phyloP scores from a whole-genome alignment of 92 coral and sea anemone species.

The Blastomussa wellsi region DNA sequence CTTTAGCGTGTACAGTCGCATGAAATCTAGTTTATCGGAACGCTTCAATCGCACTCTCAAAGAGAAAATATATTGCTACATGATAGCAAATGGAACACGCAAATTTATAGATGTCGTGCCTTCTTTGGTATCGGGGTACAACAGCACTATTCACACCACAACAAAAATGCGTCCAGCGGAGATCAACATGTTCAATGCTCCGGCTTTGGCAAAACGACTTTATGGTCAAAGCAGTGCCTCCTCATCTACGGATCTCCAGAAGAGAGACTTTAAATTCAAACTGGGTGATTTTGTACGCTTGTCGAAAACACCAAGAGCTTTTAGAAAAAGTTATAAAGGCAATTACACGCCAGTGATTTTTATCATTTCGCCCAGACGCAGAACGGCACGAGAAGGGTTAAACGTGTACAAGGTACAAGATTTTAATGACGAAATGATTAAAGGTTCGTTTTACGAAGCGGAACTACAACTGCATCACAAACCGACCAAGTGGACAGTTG shows the following conservation, averaged over 20 bases:
- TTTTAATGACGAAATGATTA: not conserved
- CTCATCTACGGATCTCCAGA: not conserved
- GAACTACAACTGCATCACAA: not conserved
- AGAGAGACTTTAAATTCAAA: conserved; percentile 1
- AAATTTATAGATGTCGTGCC: conserved; percentile 13
- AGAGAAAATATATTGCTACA: conserved; percentile 2
- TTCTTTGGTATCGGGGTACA: conserved; percentile 2
- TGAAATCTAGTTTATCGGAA: not conserved
- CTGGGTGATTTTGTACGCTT: conserved; percentile 1
- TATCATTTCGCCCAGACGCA: conserved; percentile 4
- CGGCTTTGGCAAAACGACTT: conserved; percentile 12
- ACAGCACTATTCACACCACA: not conserved
- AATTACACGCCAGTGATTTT: conserved; percentile 13
- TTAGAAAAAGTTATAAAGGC: conserved; percentile 16
- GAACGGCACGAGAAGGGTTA: conserved; percentile 11
- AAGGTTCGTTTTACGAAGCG: conserved; percentile 5
- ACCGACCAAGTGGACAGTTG: conserved; percentile 9
- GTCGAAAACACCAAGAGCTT: conserved; percentile 3
- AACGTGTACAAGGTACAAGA: not conserved
- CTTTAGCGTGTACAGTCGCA: conserved; percentile 6
- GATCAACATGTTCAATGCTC: not conserved
- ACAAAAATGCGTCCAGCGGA: conserved; percentile 12
- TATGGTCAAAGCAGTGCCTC: not conserved
- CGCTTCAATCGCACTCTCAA: not conserved
- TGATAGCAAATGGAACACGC: conserved; percentile 2